Base-by-base conservation (phyloP, 2,113 vertebrate genomes). In the Motacilla alba region DNA sequence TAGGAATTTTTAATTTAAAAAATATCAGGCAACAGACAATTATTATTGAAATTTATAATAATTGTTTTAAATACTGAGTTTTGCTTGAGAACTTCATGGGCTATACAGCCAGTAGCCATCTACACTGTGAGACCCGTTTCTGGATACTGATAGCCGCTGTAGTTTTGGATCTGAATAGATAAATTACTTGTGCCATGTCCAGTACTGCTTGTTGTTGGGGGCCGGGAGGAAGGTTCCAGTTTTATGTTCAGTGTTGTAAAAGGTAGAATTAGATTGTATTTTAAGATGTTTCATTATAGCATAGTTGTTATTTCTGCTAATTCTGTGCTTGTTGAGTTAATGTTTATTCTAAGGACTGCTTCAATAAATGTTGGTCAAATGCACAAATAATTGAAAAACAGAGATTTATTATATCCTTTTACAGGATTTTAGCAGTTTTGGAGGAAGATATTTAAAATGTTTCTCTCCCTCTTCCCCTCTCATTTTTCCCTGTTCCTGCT, bases 401-500 rank as follows among this genome's bases (percentile, higher is more conserved):
- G 33, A 55, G 19, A 14, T 86, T 66, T 83, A 50, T 76, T 74
- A 39, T 59, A 43, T 77, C 8, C 21, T 63, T 13, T 39, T 69
- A 44, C 14, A 80, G 4, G 12, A 64, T 5, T 50, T 22, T 43
- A 80, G 15, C 21, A 55, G 9, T 46, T 83, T 43, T 47, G 23
- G 41, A 81, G 6, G 7, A 72, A 44, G 72, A 47, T 24, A 78
- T 4, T 35, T 79, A 1, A 67, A 80, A 44, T 59, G 3, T 68
- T 70, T 47, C 24, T 87, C 21, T 81, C 7, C 7, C 6, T 70
- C 5, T 91, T 80, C 5, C 15, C 5, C 6, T 78, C 18, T 85
- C 6, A 28, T 41, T 76, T 93, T 78, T 12, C 10, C 9, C 15
- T 75, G 3, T 89, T 93, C 9, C 77, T 49, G 43, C 93, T 97